These are phyloP conservation scores for Brachylomia viminalis DNA, from an alignment of 2,888 invertebrate species.

Conservation along the genomic window DNA sequence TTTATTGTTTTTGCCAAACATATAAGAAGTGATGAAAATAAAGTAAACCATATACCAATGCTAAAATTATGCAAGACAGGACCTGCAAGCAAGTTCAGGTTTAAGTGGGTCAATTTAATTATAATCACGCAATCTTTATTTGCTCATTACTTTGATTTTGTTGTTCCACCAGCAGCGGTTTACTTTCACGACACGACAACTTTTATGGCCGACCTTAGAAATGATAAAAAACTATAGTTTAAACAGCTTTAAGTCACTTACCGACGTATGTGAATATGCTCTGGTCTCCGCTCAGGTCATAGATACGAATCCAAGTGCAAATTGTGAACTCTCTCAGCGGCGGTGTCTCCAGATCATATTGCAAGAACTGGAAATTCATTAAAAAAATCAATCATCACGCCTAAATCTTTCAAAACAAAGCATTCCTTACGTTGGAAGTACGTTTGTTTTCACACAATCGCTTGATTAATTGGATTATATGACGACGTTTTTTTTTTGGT, in stretches of 20 bases:
- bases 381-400: constrained; percentile 5
- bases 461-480: background rate
- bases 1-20: constrained; percentile 15
- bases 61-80: constrained; percentile 70
- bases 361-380: constrained; percentile 83
- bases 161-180: constrained; percentile 48
- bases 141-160: constrained; percentile 73
- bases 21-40: constrained; percentile 42
- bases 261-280: constrained; percentile 85
- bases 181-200: constrained; percentile 61
- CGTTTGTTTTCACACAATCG: constrained; percentile 14
- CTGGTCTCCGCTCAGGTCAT: constrained; percentile 85
- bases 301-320: constrained; percentile 95
- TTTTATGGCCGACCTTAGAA: constrained; percentile 48
- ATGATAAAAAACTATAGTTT: constrained; percentile 18
- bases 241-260: constrained; percentile 69
- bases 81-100: constrained; percentile 72
- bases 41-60: constrained; percentile 48
- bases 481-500: background rate
- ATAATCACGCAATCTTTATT: constrained; percentile 73
- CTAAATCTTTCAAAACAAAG: constrained; percentile 3
- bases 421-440: constrained; percentile 13
- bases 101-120: constrained; percentile 77
- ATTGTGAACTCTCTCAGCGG: constrained; percentile 95
- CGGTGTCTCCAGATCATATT: constrained; percentile 93